Evolutionary conservation across 2,113 vertebrate genomes (phyloP).

Genomic region (Emydura subglobosa): DNA sequence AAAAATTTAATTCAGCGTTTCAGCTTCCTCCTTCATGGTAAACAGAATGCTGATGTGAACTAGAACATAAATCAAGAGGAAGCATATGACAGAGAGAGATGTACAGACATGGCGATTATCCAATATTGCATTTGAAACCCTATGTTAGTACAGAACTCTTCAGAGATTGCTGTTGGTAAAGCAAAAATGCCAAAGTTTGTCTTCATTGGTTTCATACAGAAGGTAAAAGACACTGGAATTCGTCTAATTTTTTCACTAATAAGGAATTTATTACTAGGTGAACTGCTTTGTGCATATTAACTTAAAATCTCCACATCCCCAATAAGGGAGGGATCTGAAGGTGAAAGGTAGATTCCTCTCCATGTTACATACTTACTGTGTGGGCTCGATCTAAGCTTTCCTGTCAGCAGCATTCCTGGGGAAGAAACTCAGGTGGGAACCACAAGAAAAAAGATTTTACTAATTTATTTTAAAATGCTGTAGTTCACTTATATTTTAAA

Average conservation of each 20-base stretch:
- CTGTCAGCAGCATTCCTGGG: neutral
- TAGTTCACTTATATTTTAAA: neutral
- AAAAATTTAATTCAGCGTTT: neutral
- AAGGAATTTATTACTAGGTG: neutral
- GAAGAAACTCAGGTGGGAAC: neutral
- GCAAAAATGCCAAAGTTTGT: neutral
- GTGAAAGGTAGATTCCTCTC: neutral
- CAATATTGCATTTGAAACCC: neutral
- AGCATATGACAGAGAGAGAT: neutral
- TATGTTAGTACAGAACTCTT: neutral
- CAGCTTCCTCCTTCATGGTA: neutral
- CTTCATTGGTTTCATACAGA: neutral
- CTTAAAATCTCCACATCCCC: neutral
- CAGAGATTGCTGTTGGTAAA: neutral
- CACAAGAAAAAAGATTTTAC: neutral
- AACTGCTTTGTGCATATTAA: neutral
- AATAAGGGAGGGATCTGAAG: neutral
- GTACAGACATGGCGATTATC: neutral
- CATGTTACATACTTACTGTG: neutral
- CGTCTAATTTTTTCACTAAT: neutral
- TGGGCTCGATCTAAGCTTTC: neutral
- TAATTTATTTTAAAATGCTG: neutral
- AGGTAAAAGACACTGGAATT: neutral
- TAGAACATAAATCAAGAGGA: neutral
- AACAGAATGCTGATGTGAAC: neutral